These are phyloP conservation scores for Leptatherina wallacei DNA, from an alignment of 2,797 vertebrate species.

Conservation along the genomic window DNA sequence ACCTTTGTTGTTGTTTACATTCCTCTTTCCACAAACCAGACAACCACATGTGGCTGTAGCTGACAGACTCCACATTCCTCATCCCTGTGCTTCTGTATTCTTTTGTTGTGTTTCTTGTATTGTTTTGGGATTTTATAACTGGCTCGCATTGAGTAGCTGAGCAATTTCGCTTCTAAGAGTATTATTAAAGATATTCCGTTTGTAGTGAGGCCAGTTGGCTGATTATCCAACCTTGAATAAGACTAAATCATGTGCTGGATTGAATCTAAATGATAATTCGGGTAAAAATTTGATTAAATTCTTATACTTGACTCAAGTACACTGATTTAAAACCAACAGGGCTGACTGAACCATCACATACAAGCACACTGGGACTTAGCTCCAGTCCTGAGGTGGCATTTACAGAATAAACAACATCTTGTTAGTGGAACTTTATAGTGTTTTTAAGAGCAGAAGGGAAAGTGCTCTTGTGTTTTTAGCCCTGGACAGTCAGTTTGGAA, in stretches of 20 bases:
- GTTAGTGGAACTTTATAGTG: slow-evolving; percentile 4
- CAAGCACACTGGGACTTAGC: neutral
- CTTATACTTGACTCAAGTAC: neutral
- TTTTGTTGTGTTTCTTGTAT: neutral
- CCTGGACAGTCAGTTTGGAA: slow-evolving; percentile 28
- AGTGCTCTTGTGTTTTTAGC: slow-evolving; percentile 37
- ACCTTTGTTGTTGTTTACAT: neutral
- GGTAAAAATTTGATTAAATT: neutral
- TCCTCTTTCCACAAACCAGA: neutral
- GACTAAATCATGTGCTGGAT: neutral
- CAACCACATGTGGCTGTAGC: neutral
- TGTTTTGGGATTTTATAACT: neutral
- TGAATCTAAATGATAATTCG: neutral
- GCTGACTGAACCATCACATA: neutral
- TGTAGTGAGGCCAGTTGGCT: neutral
- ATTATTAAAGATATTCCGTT: neutral
- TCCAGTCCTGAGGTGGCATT: neutral
- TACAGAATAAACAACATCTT: slow-evolving; percentile 27
- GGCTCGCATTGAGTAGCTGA: neutral
- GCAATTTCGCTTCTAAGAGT: neutral
- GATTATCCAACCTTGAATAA: neutral
- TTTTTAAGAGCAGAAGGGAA: slow-evolving; percentile 15
- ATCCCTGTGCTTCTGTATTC: neutral
- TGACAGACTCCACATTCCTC: neutral
- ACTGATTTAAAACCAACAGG: neutral